Percentiles rank a stretch among this genome's conserved stretches.
Conservation (phyloP, 1,140 invertebrate genomes). For the Temnothorax longispinosus region DNA sequence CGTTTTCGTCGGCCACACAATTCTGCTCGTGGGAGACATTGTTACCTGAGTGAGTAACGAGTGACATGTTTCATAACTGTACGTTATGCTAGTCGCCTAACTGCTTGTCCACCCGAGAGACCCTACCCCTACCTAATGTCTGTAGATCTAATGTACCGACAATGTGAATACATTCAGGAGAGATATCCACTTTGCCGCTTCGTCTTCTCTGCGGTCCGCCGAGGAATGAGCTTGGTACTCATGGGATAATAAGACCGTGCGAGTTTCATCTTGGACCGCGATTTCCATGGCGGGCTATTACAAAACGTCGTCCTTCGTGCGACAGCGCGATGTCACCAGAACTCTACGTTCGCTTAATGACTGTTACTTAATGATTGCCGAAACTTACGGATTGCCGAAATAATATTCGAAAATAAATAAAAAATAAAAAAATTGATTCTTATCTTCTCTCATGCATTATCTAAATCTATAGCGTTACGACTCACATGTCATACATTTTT, state of each 20-base stretch:
- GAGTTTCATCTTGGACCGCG: constrained; percentile 66
- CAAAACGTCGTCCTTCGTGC: constrained; percentile 41
- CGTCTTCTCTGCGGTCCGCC: constrained; percentile 76
- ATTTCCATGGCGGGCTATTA: constrained; percentile 54
- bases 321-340: constrained; percentile 15
- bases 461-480: background rate
- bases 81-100: constrained; percentile 59
- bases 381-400: background rate
- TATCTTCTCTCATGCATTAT: background rate
- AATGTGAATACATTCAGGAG: constrained; percentile 51
- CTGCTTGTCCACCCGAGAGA: constrained; percentile 62
- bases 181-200: constrained; percentile 64
- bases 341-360: constrained; percentile 15
- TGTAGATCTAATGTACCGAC: constrained; percentile 56
- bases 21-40: constrained; percentile 38
- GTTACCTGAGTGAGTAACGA: constrained; percentile 50
- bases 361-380: constrained; percentile 10
- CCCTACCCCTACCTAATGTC: constrained; percentile 62
- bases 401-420: background rate
- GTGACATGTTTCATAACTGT: constrained; percentile 57
- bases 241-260: constrained; percentile 75
- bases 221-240: constrained; percentile 77
- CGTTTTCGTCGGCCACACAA: constrained; percentile 25
- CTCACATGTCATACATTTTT: background rate
- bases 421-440: background rate